A percentile compares a stretch with the other conserved stretches of the same genome.
Conservation (phyloP, 2,113 vertebrate species). For the Cairina moschata region DNA sequence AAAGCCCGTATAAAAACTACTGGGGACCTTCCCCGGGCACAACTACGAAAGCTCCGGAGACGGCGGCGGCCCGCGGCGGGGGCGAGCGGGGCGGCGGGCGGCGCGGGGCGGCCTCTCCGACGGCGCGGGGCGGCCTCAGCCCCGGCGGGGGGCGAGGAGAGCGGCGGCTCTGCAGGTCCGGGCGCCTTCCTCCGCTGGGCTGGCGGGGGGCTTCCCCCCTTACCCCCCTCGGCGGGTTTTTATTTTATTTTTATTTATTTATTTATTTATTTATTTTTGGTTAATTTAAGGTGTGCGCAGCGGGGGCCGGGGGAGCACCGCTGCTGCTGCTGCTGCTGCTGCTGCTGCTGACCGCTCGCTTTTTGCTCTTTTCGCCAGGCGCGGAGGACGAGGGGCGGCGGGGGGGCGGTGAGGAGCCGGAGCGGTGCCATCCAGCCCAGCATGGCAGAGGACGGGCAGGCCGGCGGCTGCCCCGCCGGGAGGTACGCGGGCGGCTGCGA, state of each 20-base stretch:
- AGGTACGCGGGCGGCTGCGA: constrained; percentile 70
- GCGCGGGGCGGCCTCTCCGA: not conserved
- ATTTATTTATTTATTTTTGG: too few species aligned
- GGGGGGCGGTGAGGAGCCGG: not conserved
- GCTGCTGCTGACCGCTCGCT: not conserved
- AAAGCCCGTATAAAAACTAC: constrained; percentile 84
- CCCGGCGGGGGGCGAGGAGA: not conserved
- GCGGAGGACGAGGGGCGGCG: not conserved
- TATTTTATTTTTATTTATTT: too few species aligned
- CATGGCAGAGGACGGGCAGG: constrained; percentile 90
- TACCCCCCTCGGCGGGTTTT: too few species aligned
- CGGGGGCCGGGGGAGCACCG: not conserved
- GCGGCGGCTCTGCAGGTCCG: not conserved
- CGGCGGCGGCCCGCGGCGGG: not conserved
- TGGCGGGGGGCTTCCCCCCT: not conserved
- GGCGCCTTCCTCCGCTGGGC: not conserved
- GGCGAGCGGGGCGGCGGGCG: not conserved
- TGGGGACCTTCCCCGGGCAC: constrained; percentile 79
- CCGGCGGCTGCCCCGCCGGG: constrained; percentile 48
- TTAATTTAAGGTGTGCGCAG: too few species aligned
- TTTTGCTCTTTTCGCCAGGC: not conserved
- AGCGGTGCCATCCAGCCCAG: constrained; percentile 27
- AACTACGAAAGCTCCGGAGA: constrained; percentile 76
- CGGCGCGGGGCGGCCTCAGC: constrained; percentile 19
- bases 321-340: not conserved